These are phyloP conservation scores for Crenichthys baileyi DNA, from an alignment of 2,797 vertebrate species.

Conservation along the genomic window DNA sequence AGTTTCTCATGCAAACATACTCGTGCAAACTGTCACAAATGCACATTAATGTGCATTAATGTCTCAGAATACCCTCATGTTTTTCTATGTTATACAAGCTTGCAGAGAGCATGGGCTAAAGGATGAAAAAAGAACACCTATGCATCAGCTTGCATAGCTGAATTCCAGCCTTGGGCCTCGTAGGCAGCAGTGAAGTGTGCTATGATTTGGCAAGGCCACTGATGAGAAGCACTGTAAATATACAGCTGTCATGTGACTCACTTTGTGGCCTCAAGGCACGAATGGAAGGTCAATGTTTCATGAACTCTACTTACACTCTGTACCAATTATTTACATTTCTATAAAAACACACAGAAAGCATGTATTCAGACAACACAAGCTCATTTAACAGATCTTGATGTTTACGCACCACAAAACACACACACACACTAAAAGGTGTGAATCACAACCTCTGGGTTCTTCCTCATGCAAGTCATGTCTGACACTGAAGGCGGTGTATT, in stretches of 20 bases:
- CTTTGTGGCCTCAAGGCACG: constrained; percentile 70
- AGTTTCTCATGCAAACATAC: constrained; percentile 22
- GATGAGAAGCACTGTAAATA: constrained; percentile 81
- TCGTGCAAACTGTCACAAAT: constrained; percentile 26
- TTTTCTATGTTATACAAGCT: constrained; percentile 43
- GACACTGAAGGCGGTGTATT: constrained; percentile 56
- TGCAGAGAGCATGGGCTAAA: constrained; percentile 43
- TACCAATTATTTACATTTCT: constrained; percentile 22
- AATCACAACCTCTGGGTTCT: constrained; percentile 55
- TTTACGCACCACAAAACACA: background rate
- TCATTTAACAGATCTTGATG: constrained; percentile 18
- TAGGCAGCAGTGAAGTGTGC: constrained; percentile 75
- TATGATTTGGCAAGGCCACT: constrained; percentile 80
- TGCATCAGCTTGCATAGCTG: constrained; percentile 58
- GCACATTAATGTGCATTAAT: constrained; percentile 23
- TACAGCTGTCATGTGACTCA: constrained; percentile 79
- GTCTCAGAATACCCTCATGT: constrained; percentile 34
- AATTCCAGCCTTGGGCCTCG: constrained; percentile 65
- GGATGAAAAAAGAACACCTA: constrained; percentile 52
- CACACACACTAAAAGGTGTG: constrained; percentile 20
- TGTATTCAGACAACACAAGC: constrained; percentile 9
- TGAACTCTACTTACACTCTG: constrained; percentile 38
- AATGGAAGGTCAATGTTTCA: constrained; percentile 79
- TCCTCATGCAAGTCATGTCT: constrained; percentile 55
- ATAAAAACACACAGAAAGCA: constrained; percentile 13